Conservation (phyloP, 2,797 vertebrate species). For the Numenius phaeopus region DNA sequence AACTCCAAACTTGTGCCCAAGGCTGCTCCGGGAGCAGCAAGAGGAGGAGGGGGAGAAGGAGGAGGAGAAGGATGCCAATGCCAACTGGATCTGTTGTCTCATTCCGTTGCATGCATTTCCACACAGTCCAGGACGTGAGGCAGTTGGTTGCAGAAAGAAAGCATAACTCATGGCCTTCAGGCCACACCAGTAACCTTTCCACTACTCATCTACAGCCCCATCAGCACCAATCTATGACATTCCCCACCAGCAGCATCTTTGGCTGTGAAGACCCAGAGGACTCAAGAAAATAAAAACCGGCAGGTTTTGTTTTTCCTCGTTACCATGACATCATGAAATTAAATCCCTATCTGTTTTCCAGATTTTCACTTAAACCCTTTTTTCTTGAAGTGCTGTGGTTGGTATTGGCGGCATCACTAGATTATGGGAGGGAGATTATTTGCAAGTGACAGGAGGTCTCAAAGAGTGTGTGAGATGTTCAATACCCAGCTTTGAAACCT, state of each 20-base stretch:
- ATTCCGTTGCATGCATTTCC: not conserved
- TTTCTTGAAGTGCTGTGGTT: not conserved
- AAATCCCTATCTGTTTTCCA: not conserved
- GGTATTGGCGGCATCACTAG: not conserved
- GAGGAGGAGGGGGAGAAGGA: not conserved
- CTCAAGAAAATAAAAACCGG: not conserved
- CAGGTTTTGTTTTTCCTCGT: not conserved
- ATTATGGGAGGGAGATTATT: not conserved
- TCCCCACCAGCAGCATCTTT: not conserved
- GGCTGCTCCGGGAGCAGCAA: not conserved
- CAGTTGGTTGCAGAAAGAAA: not conserved
- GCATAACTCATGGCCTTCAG: not conserved
- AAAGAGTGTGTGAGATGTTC: too few relatives aligned
- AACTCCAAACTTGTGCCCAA: not conserved
- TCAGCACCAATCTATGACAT: not conserved
- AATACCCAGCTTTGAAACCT: too few relatives aligned
- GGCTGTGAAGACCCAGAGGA: not conserved
- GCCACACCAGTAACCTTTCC: not conserved
- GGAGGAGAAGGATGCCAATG: not conserved
- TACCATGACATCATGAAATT: not conserved
- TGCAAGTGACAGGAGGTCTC: not conserved
- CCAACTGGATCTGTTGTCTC: fast-evolving
- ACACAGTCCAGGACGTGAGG: not conserved
- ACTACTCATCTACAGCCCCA: not conserved
- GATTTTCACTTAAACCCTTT: not conserved